Evolutionary conservation across 2,113 vertebrate genomes (phyloP).

Genomic region (Corythaixoides concolor): DNA sequence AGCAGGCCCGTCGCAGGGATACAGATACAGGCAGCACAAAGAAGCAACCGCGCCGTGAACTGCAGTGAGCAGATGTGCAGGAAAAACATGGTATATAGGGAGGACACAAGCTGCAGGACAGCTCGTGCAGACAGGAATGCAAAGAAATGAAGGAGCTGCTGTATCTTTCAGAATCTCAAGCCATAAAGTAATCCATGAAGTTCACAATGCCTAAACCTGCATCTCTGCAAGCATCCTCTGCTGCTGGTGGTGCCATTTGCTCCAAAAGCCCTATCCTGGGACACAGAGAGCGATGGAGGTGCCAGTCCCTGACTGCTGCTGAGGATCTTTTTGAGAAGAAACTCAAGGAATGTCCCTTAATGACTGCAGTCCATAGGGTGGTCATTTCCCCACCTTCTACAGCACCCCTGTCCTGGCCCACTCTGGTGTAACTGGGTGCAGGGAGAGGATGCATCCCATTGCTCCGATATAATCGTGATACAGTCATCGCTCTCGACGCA

Average conservation of each 20-base stretch:
- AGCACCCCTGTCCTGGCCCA: neutral
- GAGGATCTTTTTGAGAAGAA: neutral
- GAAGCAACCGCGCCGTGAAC: neutral
- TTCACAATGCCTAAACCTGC: neutral
- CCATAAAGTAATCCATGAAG: neutral
- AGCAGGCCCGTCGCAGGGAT: neutral
- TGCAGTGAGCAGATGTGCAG: neutral
- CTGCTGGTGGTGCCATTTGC: neutral
- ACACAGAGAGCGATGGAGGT: neutral
- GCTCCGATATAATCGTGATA: neutral
- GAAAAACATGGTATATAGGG: neutral
- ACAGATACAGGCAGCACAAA: neutral
- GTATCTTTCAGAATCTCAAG: neutral
- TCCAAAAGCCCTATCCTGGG: neutral
- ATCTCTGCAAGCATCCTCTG: neutral
- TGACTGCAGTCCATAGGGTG: neutral
- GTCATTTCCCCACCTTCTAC: neutral
- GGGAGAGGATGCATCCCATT: neutral
- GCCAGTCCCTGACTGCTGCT: neutral
- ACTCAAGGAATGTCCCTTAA: neutral
- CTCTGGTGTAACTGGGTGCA: neutral
- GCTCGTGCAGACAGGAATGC: neutral
- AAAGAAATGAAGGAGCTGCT: neutral
- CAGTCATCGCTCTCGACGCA: neutral
- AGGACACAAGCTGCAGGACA: neutral